These are phyloP conservation scores for Pitta sordida DNA, from an alignment of 2,113 vertebrate species.

Conservation along the genomic window DNA sequence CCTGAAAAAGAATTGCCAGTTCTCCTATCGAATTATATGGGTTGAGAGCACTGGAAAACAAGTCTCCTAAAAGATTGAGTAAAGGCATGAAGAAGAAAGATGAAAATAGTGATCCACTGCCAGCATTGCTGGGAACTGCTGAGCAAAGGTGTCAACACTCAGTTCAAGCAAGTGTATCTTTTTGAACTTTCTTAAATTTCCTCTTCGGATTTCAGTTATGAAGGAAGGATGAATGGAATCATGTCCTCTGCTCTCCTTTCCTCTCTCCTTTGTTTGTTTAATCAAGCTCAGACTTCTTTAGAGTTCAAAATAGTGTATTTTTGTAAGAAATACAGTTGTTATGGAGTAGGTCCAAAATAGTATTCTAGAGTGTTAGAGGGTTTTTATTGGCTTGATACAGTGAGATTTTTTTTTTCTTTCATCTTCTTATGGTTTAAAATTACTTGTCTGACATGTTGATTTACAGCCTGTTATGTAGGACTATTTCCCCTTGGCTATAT, in stretches of 20 bases:
- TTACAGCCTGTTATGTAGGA: constrained; percentile 46
- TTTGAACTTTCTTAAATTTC: not conserved
- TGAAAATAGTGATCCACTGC: not conserved
- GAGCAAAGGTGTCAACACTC: not conserved
- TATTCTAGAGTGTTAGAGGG: not conserved
- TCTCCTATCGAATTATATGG: not conserved
- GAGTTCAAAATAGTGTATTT: constrained; percentile 23
- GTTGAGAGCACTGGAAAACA: not conserved
- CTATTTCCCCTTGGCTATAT: constrained; percentile 37
- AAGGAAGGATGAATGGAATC: not conserved
- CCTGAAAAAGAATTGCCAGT: not conserved
- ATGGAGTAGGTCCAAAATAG: constrained; percentile 15
- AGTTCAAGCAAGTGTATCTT: not conserved
- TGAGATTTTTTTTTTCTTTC: not conserved
- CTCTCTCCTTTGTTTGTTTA: not conserved
- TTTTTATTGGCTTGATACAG: constrained; percentile 24
- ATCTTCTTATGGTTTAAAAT: constrained; percentile 48
- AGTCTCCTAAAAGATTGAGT: not conserved
- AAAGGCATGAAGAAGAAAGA: not conserved
- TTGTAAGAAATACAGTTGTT: constrained; percentile 1
- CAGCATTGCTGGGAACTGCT: not conserved
- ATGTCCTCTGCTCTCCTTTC: not conserved
- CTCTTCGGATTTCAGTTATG: not conserved
- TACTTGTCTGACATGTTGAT: constrained; percentile 37
- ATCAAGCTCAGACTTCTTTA: not conserved